Base-by-base conservation (phyloP, 2,888 invertebrate species). In the Cantharis nigra region DNA sequence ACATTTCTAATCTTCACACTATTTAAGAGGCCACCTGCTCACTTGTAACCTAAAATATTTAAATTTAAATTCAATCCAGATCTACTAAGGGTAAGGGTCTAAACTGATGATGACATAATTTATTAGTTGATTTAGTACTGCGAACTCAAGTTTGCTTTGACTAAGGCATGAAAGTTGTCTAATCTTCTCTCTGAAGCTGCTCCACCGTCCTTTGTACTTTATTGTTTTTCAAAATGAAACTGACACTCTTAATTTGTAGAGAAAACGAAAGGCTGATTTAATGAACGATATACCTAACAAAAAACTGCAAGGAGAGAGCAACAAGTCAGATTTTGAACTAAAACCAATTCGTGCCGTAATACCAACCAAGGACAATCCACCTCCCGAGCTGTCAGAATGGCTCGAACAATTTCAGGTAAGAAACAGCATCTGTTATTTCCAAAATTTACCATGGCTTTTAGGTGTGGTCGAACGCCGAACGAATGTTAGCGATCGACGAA, bases 391-490 rank as follows among this genome's bases (percentile, higher is more conserved):
- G 89, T 91, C 90, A 80, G 91, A 92, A 83, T 96, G 95, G 95
- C 88, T 96, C 79, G 86, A 90, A 75, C 94, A 93, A 85, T 95
- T 95, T 89, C 92, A 94, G 89, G 92, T 92, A 79, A 77, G 74
- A 69, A 13, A 70, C 14, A 14, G 5, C 14, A 5, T 71, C 16
- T 20, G 33, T 16, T 1, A 16, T 16, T 16, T 16, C 1, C 16
- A 16, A 16, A 16, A 16, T 16, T 16, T 16, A 16, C 16, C 16
- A 16, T 1, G 16, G 16, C 1, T 84, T 86, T 4, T 85, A 93
- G 92, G 91, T 91, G 80, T 98, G 98, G 98, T 94, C 95, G 9
- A 96, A 97, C 85, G 93, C 94, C 1, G 97, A 98, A 88, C 92
- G 97, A 83, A 92, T 97, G 83, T 90, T 96, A 86, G 98, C 98